Base-by-base conservation (phyloP, 2,888 invertebrate genomes). In the Xestia c-nigrum region DNA sequence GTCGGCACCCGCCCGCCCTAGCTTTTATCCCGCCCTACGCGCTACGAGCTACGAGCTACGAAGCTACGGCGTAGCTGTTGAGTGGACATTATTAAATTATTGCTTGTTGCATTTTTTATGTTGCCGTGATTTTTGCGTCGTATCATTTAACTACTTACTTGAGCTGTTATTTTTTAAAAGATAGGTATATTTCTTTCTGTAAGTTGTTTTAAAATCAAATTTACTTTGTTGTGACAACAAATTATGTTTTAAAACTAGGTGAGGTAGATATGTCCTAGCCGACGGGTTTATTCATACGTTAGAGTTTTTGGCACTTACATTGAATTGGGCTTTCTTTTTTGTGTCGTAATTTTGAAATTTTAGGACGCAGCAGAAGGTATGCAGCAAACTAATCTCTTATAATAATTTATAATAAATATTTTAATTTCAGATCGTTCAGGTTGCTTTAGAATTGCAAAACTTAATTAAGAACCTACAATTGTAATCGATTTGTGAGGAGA, bases 31-130 rank as follows among this genome's bases (percentile, higher is more conserved):
- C 47, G 65, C 43, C 57, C 77, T 57, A 65, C 38, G 64, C 16
- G 72, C 78, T 78, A 78, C 78, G 64, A 21, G 78, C 43, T 78
- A 78, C 78, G 68, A 21, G 68, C 64, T 78, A 80, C 43, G 43
- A 6, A 31, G 31, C 31, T 31, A 31, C 80, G 74, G 50, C 80
- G 74, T 68, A 80, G 63, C 1, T 24, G 64, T 43, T 46, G 10
- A 55, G 6, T 50, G 40, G 16, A 38, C 47, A 12, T 46, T 31
- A 69, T 46, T 64, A 31, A 55, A 76, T 46, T 76, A 55, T 31
- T 55, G 61, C 43, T 57, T 64, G 65, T 50, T 77, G 50, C 78
- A 71, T 57, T 65, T 77, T 77, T 65, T n/a, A 47, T 38, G 40
- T 14, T 2, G 31, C 66, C 14, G 16, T 52, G 6, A 19, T 46